Evolutionary conservation across 2,113 vertebrate species (phyloP), one percentile per base, ranked within the genome.

Genomic region (Corydoras maculifer): DNA sequence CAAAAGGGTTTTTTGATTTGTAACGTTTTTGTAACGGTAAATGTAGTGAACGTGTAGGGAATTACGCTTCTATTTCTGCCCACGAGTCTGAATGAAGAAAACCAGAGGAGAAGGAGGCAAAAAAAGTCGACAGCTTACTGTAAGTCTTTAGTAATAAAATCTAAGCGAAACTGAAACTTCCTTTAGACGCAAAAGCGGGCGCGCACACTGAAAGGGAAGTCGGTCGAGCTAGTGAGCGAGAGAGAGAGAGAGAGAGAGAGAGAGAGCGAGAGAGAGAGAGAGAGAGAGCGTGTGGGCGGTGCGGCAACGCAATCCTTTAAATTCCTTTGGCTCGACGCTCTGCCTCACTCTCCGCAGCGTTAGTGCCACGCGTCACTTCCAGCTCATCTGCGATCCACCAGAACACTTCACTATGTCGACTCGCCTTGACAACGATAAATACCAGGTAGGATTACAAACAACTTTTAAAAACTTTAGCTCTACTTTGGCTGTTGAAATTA

Each of bases 391-490:
- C 54, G 14, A 3, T n/a, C 77, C 63, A 78, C 70, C 69, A 77
- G 74, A 84, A 63, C 51, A 85, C 81, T 69, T 70, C 62, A 90
- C 75, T 78, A 90, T 90, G 88, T 88, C 87, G 83, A 89, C 76
- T 86, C 86, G 75, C 79, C 35, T 43, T 43, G 35, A 86, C 59
- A 87, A 87, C 80, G 77, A 86, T 67, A 8, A 43, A 43, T 43
- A 43, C 35, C 35, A 43, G 35, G 35, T 43, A 43, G 0, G 35
- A 43, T 43, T 2, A 43, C 35, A 43, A 5, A 43, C 18, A 25
- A 25, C 18, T 25, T 25, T 25, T 43, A 5, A 43, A 5, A 43
- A 43, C 7, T 43, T 43, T 43, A 5, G 35, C 35, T 43, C 35
- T 43, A 43, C 18, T 25, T 25, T 25, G 18, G 7, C 35, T 43